Conservation (phyloP, 2,888 invertebrate genomes). For the Amitus sp. region DNA sequence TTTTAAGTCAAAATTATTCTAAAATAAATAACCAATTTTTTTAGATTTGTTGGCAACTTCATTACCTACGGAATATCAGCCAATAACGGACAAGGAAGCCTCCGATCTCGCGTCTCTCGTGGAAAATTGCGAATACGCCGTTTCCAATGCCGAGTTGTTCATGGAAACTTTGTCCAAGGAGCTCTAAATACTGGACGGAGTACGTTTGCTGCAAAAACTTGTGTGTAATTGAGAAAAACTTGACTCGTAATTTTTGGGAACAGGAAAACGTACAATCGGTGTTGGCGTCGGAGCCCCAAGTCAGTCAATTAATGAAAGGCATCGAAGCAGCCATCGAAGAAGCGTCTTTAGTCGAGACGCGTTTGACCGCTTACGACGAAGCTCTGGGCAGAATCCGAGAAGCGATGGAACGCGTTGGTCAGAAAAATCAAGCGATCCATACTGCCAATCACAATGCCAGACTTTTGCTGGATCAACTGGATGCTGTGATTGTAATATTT, state of each 20-base stretch:
- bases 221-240: background rate
- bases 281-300: constrained; percentile 85
- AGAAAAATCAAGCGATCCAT: constrained; percentile 88
- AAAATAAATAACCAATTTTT: constrained; percentile 26
- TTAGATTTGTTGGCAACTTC: constrained; percentile 56
- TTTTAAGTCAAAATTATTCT: no score
- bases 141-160: constrained; percentile 84
- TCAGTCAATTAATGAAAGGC: constrained; percentile 81
- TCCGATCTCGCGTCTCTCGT: constrained; percentile 85
- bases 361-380: constrained; percentile 83
- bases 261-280: constrained; percentile 91
- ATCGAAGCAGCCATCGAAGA: constrained; percentile 82
- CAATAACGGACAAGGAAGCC: constrained; percentile 85
- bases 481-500: constrained; percentile 82
- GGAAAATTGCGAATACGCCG: constrained; percentile 86
- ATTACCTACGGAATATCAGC: constrained; percentile 75
- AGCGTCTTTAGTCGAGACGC: constrained; percentile 77
- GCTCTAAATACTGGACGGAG: constrained; percentile 85
- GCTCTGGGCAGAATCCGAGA: constrained; percentile 86
- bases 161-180: constrained; percentile 85
- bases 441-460: constrained; percentile 88
- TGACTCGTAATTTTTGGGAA: constrained; percentile 18
- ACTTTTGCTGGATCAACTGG: constrained; percentile 80
- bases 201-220: constrained; percentile 55
- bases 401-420: constrained; percentile 90